Conservation (phyloP, 2,888 invertebrate genomes). For the Gymnoscelis rufifasciata region DNA sequence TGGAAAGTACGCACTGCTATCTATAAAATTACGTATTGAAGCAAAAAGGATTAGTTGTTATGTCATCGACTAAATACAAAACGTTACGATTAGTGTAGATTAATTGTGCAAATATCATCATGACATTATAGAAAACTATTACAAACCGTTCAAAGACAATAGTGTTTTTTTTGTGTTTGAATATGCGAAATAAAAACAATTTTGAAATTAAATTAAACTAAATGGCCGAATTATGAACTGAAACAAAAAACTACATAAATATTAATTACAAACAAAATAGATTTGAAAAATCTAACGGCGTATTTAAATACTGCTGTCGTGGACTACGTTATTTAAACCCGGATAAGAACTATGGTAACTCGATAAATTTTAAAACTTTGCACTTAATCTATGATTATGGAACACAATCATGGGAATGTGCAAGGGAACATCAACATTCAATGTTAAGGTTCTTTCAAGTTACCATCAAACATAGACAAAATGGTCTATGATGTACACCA, state of each 20-base stretch:
- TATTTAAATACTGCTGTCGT: too few species aligned
- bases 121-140: conserved; percentile 15
- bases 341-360: conserved; percentile 2
- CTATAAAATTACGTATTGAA: conserved; percentile 45
- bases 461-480: conserved; percentile 7
- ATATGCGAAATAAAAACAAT: conserved; percentile 45
- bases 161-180: too few species aligned
- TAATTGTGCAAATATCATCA: conserved; percentile 33
- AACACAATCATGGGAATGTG: not conserved
- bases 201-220: conserved; percentile 26
- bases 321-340: not conserved
- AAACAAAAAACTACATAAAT: conserved; percentile 19
- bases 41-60: conserved; percentile 38
- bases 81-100: conserved; percentile 38
- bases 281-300: too few species aligned
- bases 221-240: conserved; percentile 26
- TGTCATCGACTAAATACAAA: conserved; percentile 33
- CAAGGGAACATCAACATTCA: conserved; percentile 1
- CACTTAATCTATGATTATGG: not conserved
- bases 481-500: not conserved
- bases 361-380: too few species aligned
- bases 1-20: conserved; percentile 46
- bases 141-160: conserved; percentile 42
- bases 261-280: not conserved
- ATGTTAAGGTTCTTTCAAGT: conserved; percentile 6